A percentile compares a stretch with the other conserved stretches of the same genome.
These are phyloP conservation scores for Emydoidea blandingii DNA, from an alignment of 2,797 vertebrate genomes.

Conservation along the genomic window DNA sequence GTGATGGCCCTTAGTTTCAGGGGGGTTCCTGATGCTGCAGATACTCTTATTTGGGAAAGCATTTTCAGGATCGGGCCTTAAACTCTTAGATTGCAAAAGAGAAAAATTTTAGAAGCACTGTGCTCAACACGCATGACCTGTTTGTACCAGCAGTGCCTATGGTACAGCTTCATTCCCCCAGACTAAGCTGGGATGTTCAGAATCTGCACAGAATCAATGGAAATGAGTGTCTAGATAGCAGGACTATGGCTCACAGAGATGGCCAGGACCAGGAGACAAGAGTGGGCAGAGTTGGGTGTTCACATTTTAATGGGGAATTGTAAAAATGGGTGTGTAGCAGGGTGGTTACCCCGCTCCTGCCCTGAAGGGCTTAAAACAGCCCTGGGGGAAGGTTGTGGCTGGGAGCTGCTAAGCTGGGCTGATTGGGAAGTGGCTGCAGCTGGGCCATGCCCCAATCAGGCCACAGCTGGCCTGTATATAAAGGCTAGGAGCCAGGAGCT, in stretches of 20 bases:
- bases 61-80: not conserved
- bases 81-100: not conserved
- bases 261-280: not conserved
- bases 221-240: not conserved
- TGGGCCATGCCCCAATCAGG: too few species aligned
- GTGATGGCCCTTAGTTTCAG: not conserved
- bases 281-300: not conserved
- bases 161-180: constrained; percentile 13
- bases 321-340: not conserved
- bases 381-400: too few species aligned
- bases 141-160: constrained; percentile 60
- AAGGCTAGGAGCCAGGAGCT: too few species aligned
- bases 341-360: too few species aligned
- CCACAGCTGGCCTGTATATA: too few species aligned
- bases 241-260: not conserved
- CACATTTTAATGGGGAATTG: not conserved
- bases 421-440: too few species aligned
- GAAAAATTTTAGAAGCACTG: constrained; percentile 20
- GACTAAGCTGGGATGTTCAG: constrained; percentile 30
- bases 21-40: not conserved
- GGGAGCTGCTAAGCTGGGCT: too few species aligned
- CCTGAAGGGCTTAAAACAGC: too few species aligned
- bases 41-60: rapidly evolving
- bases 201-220: not conserved
- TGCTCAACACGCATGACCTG: constrained; percentile 46